Evolutionary conservation across 2,888 invertebrate species (phyloP), one percentile per base, ranked within the genome.

Genomic region (Apoda limacodes): DNA sequence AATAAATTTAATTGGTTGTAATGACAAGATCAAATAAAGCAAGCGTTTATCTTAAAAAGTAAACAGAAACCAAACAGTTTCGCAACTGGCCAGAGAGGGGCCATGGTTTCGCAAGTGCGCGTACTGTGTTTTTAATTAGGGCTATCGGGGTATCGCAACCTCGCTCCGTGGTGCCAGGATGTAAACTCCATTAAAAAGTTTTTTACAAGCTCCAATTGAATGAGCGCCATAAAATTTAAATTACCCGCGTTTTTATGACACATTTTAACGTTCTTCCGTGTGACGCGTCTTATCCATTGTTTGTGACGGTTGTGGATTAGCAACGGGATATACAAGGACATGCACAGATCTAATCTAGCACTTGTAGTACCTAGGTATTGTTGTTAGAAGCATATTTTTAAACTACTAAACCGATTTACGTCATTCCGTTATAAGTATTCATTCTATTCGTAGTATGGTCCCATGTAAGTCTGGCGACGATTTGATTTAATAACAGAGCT

Each of bases 181-280:
- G 70, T 68, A 63, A 17, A 55, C 64, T 65, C 58, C 66, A 74
- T 76, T 76, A 78, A 78, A 76, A 75, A 59, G 60, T 63, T 76
- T 70, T 78, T 78, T 78, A 78, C 72, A 67, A 60, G 60, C 74
- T 64, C 61, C 78, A 78, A 78, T 78, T 76, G 76, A 69, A 74
- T 63, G 59, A 55, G 50, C 50, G 63, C 60, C 60, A 69, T 78
- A 75, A 80, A 78, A 75, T 71, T 74, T 52, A 68, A 71, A 78
- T 68, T 69, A 69, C 61, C 64, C 57, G 58, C 62, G 60, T 58
- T 72, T 75, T 80, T 72, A 78, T 67, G 75, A 76, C 59, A 53
- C 47, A 55, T 66, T 70, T 67, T 61, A 64, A 68, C 64, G 56
- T 52, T 67, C 68, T 78, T 76, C 75, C 76, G 75, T 53, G 64